These are phyloP conservation scores for Chionodraco myersi DNA, from an alignment of 2,113 vertebrate genomes.

Conservation along the genomic window DNA sequence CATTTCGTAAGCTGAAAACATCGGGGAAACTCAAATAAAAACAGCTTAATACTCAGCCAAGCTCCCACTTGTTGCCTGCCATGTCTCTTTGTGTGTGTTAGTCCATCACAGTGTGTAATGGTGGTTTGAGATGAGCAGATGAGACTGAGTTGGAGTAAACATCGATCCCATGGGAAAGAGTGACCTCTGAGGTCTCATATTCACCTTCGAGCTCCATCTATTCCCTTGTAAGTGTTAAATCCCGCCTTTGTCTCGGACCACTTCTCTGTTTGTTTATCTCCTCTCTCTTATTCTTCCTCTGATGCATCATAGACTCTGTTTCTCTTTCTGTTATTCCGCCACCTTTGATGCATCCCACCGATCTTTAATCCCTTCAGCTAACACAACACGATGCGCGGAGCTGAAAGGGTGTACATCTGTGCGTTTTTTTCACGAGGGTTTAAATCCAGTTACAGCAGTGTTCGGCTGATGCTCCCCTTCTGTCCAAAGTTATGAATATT, in stretches of 20 bases:
- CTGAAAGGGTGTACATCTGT: slow-evolving; percentile 84
- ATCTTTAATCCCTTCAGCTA: slow-evolving; percentile 83
- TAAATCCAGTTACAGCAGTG: slow-evolving; percentile 79
- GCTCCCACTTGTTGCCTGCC: slow-evolving; percentile 44
- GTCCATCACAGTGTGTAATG: slow-evolving; percentile 44
- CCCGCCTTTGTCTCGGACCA: slow-evolving; percentile 68
- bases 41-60: too few species aligned
- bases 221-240: slow-evolving; percentile 71
- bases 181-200: slow-evolving; percentile 72
- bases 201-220: slow-evolving; percentile 66
- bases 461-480: slow-evolving; percentile 74
- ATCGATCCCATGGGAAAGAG: slow-evolving; percentile 69
- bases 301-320: slow-evolving; percentile 68
- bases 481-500: slow-evolving; percentile 83
- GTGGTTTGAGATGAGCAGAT: slow-evolving; percentile 69
- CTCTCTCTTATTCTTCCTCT: slow-evolving; percentile 55
- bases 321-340: slow-evolving; percentile 71
- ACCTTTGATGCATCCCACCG: slow-evolving; percentile 78
- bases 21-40: too few species aligned
- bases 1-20: too few species aligned
- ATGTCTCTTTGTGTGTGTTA: slow-evolving; percentile 18
- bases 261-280: slow-evolving; percentile 77
- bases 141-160: slow-evolving; percentile 69
- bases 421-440: slow-evolving; percentile 75
- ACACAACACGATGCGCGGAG: slow-evolving; percentile 75